Evolutionary conservation across 2,888 invertebrate genomes (phyloP), one percentile per base, ranked within the genome.

Genomic region (Geotrupes spiniger): DNA sequence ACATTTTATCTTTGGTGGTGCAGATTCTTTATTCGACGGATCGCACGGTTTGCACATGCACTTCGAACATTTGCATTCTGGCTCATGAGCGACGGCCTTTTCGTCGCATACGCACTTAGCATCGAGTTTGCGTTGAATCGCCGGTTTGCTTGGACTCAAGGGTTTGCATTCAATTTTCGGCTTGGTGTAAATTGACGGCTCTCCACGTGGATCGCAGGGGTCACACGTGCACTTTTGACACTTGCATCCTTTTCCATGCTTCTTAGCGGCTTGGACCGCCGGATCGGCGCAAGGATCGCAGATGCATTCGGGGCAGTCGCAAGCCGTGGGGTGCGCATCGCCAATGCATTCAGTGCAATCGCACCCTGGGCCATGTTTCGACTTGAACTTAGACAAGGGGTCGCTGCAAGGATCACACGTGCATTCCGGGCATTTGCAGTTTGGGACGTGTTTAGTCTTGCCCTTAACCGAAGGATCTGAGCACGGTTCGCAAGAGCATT

Each of bases 321-420:
- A 21, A 3, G 21, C 3, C 21, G 21, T 6, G 21, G 21, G 3
- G 21, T 6, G 6, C 38, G 39, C 40, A 42, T 38, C 16, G 29
- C 42, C 41, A 21, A 25, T 31, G 42, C 53, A 53, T 11, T 41
- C 27, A 25, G 42, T 8, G 26, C 53, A 51, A 26, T 41, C 37
- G 36, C 53, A 51, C n/a, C 31, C 36, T 4, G 39, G 31, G 17
- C 36, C 21, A 26, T 48, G 51, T 16, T 21, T 47, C 1, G 25
- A 2, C 3, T 14, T 5, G 17, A 6, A 8, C 12, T 36, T 8
- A 36, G 15, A 4, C 33, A 12, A 28, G 43, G 39, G 2, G 40
- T 31, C 29, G 33, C 27, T 41, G 17, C 44, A 47, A n/a, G 47
- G 42, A 4, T 10, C 33, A 10, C 36, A 42, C 11, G 14, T 27